phyloP scores from a whole-genome alignment of 1,140 invertebrate species.

The Eriocheir sinensis region DNA sequence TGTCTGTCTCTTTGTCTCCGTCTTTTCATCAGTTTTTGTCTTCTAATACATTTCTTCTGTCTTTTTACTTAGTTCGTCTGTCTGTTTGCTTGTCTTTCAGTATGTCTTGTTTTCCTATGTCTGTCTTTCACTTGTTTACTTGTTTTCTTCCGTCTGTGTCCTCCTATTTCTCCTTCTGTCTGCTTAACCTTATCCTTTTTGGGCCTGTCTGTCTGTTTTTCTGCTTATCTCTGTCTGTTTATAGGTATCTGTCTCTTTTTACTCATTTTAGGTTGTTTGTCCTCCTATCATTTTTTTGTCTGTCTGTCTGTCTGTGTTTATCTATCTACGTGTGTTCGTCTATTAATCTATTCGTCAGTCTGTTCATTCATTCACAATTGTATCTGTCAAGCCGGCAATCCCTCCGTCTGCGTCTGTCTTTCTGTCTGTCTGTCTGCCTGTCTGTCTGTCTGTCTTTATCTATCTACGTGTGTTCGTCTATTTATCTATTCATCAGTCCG shows the following conservation, averaged over 20 bases:
- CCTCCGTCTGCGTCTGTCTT: background rate
- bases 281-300: background rate
- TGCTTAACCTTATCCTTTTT: background rate
- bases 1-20: background rate
- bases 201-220: background rate
- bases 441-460: conserved; percentile 30
- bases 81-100: no score
- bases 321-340: no score
- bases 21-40: background rate
- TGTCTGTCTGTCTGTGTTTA: background rate
- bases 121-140: background rate
- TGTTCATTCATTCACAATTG: background rate
- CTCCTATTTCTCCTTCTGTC: background rate
- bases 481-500: no score
- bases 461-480: no score
- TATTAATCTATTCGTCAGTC: background rate
- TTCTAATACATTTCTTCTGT: background rate
- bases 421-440: conserved; percentile 15
- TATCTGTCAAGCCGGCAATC: background rate
- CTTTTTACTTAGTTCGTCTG: background rate
- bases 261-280: background rate
- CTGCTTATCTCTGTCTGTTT: background rate
- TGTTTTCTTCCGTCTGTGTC: background rate
- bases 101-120: no score
- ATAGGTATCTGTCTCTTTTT: background rate